Base-by-base conservation (phyloP, 2,888 invertebrate species). In the Amphipoea lucens region DNA sequence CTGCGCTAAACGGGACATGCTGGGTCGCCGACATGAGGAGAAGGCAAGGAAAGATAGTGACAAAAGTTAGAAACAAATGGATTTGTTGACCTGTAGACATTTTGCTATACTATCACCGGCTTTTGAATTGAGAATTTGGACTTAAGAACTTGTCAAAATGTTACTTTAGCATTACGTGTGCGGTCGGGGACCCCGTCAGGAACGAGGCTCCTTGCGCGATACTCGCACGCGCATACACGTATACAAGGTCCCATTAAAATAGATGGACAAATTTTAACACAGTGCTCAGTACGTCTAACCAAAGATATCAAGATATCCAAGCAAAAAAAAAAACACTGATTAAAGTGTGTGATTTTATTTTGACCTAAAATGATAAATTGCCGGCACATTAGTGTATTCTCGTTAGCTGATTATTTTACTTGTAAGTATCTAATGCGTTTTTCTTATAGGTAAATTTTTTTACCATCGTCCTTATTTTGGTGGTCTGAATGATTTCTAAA, bases 21-120 rank as follows among this genome's bases (percentile, higher is more conserved):
- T 95, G 0, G 96, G 96, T 0, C 90, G 96, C 1, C 90, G 91
- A 76, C 92, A 94, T 0, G 94, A 95, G 0, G 88, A 91, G 0
- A 90, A 90, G 60, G 90, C 93, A 66, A 88, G 91, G 76, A 96
- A 95, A 87, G 93, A 94, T 0, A 93, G 93, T 0, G 87, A 92
- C 0, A 96, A 95, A 81, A 95, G 95, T 86, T 96, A 96, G 90
- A 90, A 66, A 57, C 12, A 6, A 42, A 29, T 40, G 0, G 20
- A 74, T 7, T 14, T 62, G 60, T 68, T 45, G 5, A 29, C 57
- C 40, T 1, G 87, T 80, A 85, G 85, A 74, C 60, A n/a, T 62
- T 63, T 82, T 78, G 78, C 79, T 85, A 82, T 77, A 71, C 76
- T 88, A 83, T 42, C 67, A 67, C 17, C 40, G 4, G n/a, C 12